Evolutionary conservation across 30 jellyfish, hydroid and myxozoan genomes (phyloP).

Genomic region (Aurelia coerulea): DNA sequence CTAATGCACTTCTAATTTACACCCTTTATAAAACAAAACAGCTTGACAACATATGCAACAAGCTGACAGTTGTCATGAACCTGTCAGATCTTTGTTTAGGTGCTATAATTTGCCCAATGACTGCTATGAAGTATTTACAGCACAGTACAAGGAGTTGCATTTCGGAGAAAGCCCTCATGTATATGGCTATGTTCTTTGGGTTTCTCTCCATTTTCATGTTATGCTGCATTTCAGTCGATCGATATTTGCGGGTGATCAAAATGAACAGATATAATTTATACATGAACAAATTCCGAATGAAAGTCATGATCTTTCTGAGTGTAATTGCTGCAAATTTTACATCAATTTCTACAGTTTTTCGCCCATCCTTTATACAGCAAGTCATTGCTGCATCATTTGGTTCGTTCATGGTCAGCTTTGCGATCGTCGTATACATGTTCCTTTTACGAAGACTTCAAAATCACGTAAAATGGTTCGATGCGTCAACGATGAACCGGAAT

Average conservation of each 20-base stretch:
- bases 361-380: background rate
- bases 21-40: too few relatives aligned
- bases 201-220: background rate
- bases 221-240: conserved; percentile 3
- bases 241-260: background rate
- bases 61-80: too few relatives aligned
- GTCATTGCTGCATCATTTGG: background rate
- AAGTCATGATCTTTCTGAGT: background rate
- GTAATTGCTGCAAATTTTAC: background rate
- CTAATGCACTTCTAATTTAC: too few relatives aligned
- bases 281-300: conserved; percentile 1
- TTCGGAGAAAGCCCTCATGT: background rate
- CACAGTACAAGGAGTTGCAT: background rate
- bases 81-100: too few relatives aligned
- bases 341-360: background rate
- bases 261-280: background rate
- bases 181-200: background rate
- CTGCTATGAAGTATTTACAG: too few relatives aligned
- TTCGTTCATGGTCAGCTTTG: too few relatives aligned
- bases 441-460: too few relatives aligned
- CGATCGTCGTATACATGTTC: too few relatives aligned
- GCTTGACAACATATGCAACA: too few relatives aligned
- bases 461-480: too few relatives aligned
- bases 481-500: too few relatives aligned
- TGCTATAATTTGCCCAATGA: too few relatives aligned